Base-by-base conservation (phyloP, 2,888 invertebrate genomes). In the Drosophila limbata region DNA sequence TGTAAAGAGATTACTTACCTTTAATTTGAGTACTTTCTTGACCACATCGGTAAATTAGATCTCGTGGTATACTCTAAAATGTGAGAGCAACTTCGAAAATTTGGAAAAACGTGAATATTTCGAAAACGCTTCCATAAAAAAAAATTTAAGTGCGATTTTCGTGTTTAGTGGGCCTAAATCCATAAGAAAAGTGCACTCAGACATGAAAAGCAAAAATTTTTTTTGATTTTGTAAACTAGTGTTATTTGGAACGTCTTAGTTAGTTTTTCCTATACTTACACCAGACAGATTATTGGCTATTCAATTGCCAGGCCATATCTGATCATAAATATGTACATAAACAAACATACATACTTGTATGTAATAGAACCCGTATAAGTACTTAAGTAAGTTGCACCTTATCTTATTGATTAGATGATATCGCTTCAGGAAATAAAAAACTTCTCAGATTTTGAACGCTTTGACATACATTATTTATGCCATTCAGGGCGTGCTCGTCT, bases 391-490 rank as follows among this genome's bases (percentile, higher is more conserved):
- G 25, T 28, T 39, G 11, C 21, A 21, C 15, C 64, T 80, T 77
- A 81, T 83, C 81, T 42, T 42, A 45, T 45, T 68, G 84, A 72
- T 86, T 72, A 44, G 60, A 35, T 63, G 69, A 51, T 65, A 62
- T 66, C 45, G 50, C 28, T 51, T 13, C 11, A 52, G 73, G 72
- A 65, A 76, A 61, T 47, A 44, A 33, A 45, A 64, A 59, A 11
- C 44, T 51, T 48, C 48, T 15, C 44, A 50, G 59, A 56, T 25
- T 44, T 59, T 39, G 19, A 45, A 47, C 15, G 42, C 11, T 40
- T 45, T 48, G 42, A 35, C 17, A 37, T 28, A 21, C 21, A 40
- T 64, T 67, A 52, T 39, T 61, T 61, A 71, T 81, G 77, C 62
- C 65, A 69, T 51, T 56, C 64, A 55, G 44, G 35, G 44, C 56